Conservation (phyloP, 2,113 vertebrate species). For the Coturnix japonica region DNA sequence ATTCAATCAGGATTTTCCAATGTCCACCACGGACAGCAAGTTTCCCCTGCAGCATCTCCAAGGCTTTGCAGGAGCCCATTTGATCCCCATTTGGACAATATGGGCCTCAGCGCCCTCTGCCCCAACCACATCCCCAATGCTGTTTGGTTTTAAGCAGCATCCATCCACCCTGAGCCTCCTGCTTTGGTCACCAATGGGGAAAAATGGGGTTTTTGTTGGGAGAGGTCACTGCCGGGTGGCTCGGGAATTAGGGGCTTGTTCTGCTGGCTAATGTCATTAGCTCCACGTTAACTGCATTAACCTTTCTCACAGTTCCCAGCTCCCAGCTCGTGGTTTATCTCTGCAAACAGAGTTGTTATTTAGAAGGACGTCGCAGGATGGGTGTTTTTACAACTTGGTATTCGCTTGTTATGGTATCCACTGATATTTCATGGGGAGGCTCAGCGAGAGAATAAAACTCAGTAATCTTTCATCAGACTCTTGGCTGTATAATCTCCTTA, state of each 20-base stretch:
- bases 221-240: background rate
- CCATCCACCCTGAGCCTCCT: accelerated
- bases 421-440: background rate
- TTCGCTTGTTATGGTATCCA: background rate
- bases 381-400: accelerated
- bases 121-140: background rate
- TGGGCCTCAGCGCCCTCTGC: background rate
- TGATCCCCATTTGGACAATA: accelerated
- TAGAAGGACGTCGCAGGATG: background rate
- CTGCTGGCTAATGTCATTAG: constrained; percentile 9
- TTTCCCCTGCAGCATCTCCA: background rate
- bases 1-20: background rate
- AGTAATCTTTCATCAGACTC: background rate
- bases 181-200: accelerated
- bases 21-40: background rate
- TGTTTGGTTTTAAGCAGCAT: background rate
- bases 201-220: background rate
- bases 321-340: background rate
- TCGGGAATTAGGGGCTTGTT: background rate
- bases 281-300: constrained; percentile 34
- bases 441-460: background rate
- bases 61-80: background rate
- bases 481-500: background rate
- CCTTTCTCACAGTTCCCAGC: background rate
- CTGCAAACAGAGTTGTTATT: background rate